Evolutionary conservation across 2,888 invertebrate species (phyloP), one percentile per base, ranked within the genome.

Genomic region (Drosophila merina): DNA sequence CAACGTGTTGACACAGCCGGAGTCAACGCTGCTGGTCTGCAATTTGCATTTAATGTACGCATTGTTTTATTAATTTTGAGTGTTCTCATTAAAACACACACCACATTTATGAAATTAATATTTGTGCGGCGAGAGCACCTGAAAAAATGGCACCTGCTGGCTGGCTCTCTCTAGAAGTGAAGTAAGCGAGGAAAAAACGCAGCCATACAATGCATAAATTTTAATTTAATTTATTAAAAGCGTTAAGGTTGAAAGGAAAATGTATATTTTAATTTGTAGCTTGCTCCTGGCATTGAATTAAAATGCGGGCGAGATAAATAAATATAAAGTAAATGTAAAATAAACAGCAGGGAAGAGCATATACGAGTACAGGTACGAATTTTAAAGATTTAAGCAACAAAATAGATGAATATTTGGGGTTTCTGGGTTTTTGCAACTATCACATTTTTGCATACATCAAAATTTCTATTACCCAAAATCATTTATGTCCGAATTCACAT

Each of bases 1-100:
- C 73, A 76, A 82, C 81, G 86, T 85, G 86, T 85, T 85, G 88
- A 85, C 86, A 85, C 67, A 58, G 77, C 55, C 30, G 25, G 57
- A 40, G 57, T 40, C 64, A 33, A 30, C 66, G 50, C 31, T 59
- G 45, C 40, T 42, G 44, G 63, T 52, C 72, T 86, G 79, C 85
- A 77, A 88, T 84, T 84, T 84, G 87, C 88, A 84, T 84, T 78
- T 86, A 85, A 80, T 86, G 74, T 75, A 70, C 72, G 87, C 74
- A 77, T 78, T 84, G 82, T 87, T 85, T 86, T 88, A 88, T 88
- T 85, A 85, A 86, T 85, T 85, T 85, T 64, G 69, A 88, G 88
- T 88, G 81, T 74, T 69, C 75, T 74, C 87, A 80, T 84, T 84
- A 80, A 77, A 83, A 72, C 63, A 70, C 70, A 75, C 69, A 73